Percentiles rank a stretch among this genome's conserved stretches.
phyloP scores from a whole-genome alignment of 2,113 vertebrate species.

The Patagioenas fasciata region DNA sequence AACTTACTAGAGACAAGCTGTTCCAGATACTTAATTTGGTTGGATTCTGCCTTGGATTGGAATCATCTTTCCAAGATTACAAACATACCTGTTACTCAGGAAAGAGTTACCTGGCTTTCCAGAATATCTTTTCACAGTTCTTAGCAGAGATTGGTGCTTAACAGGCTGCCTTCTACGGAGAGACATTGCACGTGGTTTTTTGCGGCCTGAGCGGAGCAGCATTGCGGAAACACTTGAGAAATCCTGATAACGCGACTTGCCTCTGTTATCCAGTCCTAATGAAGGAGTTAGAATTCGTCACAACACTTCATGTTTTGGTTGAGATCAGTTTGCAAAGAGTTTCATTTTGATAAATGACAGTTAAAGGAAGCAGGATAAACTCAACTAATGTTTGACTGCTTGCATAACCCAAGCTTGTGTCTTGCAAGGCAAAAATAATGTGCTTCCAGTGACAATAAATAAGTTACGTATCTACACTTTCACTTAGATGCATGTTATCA shows the following conservation, averaged over 20 bases:
- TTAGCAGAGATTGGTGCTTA: accelerated
- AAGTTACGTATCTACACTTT: not conserved
- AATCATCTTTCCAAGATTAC: not conserved
- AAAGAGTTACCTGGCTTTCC: conserved; percentile 26
- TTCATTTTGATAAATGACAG: not conserved
- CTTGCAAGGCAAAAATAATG: not conserved
- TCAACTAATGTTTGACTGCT: not conserved
- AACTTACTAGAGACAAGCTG: not conserved
- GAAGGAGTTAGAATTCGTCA: not conserved
- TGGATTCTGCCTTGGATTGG: not conserved
- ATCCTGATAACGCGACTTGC: not conserved
- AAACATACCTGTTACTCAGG: not conserved
- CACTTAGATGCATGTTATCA: not conserved
- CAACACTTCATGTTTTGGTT: not conserved
- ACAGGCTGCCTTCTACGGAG: accelerated
- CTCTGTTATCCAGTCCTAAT: not conserved
- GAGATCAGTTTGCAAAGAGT: not conserved
- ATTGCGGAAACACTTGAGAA: not conserved
- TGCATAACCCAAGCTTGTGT: not conserved
- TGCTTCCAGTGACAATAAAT: not conserved
- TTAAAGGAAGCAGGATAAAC: not conserved
- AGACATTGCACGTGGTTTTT: accelerated
- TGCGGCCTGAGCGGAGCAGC: conserved; percentile 25
- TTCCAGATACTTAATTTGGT: not conserved
- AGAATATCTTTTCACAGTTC: accelerated